phyloP scores from a whole-genome alignment of 2,888 invertebrate genomes.

The Autographa pulchrina region DNA sequence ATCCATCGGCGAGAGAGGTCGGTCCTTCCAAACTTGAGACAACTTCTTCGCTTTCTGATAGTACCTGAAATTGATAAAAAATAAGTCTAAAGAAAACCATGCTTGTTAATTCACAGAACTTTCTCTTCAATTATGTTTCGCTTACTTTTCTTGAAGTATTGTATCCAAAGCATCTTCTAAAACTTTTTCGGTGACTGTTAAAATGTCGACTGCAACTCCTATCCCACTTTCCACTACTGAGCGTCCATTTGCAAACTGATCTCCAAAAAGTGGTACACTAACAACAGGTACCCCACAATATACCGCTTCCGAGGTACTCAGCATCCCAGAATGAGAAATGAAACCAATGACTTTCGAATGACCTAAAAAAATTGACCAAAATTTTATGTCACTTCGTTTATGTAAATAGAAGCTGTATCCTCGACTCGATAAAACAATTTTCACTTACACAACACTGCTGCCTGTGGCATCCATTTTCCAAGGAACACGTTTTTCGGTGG shows the following conservation, averaged over 20 bases:
- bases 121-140: neutral
- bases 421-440: neutral
- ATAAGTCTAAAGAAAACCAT: neutral
- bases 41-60: slow-evolving; percentile 51
- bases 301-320: slow-evolving; percentile 85
- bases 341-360: slow-evolving; percentile 86
- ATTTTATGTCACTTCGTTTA: too few species aligned
- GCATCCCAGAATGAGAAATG: slow-evolving; percentile 85
- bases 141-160: slow-evolving; percentile 49
- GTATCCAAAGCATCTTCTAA: slow-evolving; percentile 40
- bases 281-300: slow-evolving; percentile 76
- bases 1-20: slow-evolving; percentile 84
- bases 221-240: slow-evolving; percentile 79
- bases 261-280: slow-evolving; percentile 86
- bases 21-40: slow-evolving; percentile 67
- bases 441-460: slow-evolving; percentile 91
- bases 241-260: slow-evolving; percentile 84
- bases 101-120: neutral
- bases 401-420: too few species aligned
- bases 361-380: slow-evolving; percentile 75
- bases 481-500: slow-evolving; percentile 91
- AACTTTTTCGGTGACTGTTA: slow-evolving; percentile 24
- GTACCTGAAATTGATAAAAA: slow-evolving; percentile 40
- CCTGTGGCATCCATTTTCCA: slow-evolving; percentile 92
- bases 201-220: slow-evolving; percentile 77